Conservation (phyloP, 2,797 vertebrate species). For the Pygocentrus nattereri region DNA sequence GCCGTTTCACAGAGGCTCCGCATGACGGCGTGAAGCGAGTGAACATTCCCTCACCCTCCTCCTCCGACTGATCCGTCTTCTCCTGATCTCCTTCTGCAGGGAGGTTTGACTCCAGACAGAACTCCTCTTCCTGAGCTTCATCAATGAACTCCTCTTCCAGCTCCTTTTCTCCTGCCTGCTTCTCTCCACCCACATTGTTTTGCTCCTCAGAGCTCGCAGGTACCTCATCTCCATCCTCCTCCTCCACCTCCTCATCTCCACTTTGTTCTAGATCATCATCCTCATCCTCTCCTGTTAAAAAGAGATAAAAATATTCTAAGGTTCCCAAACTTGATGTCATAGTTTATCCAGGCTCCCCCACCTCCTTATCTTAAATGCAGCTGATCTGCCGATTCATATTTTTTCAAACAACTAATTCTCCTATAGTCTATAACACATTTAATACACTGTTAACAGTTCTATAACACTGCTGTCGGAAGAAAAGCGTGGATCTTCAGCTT, state of each 20-base stretch:
- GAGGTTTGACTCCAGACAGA: conserved; percentile 54
- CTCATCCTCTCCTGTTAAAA: conserved; percentile 11
- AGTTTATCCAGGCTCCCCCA: too few relatives aligned
- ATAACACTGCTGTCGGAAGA: too few relatives aligned
- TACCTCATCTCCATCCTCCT: conserved; percentile 51
- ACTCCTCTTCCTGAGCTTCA: conserved; percentile 43
- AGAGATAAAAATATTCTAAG: background rate
- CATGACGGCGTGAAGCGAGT: too few relatives aligned
- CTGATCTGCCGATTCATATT: too few relatives aligned
- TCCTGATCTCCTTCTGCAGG: conserved; percentile 48
- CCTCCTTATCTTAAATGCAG: too few relatives aligned
- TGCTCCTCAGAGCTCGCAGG: conserved; percentile 37
- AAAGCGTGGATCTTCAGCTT: too few relatives aligned
- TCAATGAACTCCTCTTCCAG: conserved; percentile 48
- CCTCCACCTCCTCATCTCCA: conserved; percentile 42
- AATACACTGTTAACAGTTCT: too few relatives aligned
- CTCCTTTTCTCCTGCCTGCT: conserved; percentile 9
- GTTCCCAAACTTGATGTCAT: too few relatives aligned
- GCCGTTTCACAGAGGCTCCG: too few relatives aligned
- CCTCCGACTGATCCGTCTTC: conserved; percentile 35
- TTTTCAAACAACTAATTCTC: too few relatives aligned
- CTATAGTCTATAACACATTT: too few relatives aligned
- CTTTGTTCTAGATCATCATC: conserved; percentile 50
- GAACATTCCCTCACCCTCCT: conserved; percentile 27
- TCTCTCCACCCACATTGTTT: background rate